A percentile compares a stretch with the other conserved stretches of the same genome.
phyloP scores from a whole-genome alignment of 2,113 vertebrate species.

The Cheilinus undulatus region DNA sequence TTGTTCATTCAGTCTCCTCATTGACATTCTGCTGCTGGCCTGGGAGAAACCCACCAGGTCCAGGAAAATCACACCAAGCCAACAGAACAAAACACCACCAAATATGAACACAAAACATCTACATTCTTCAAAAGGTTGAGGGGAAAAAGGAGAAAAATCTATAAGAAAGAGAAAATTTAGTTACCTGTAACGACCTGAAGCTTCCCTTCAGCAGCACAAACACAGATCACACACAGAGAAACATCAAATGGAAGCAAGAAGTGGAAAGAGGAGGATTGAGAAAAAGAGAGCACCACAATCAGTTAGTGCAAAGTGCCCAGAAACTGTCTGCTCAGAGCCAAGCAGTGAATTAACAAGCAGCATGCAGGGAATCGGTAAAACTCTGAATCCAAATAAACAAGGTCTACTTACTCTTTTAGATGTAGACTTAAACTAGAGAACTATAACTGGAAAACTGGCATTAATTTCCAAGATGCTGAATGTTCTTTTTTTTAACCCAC shows the following conservation, averaged over 20 bases:
- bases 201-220: slow-evolving; percentile 93
- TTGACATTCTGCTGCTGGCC: slow-evolving; percentile 73
- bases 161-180: slow-evolving; percentile 33
- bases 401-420: not conserved
- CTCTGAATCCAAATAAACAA: slow-evolving; percentile 11
- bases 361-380: slow-evolving; percentile 67
- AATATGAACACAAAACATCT: slow-evolving; percentile 51
- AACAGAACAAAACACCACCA: slow-evolving; percentile 53
- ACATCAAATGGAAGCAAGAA: slow-evolving; percentile 72
- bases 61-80: slow-evolving; percentile 56
- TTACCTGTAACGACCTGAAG: slow-evolving; percentile 99
- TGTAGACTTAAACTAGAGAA: not conserved
- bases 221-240: slow-evolving; percentile 76
- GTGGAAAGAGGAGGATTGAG: slow-evolving; percentile 70
- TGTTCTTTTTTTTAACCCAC: too few species aligned
- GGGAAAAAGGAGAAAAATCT: not conserved
- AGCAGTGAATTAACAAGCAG: slow-evolving; percentile 64
- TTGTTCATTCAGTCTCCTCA: slow-evolving; percentile 70
- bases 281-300: slow-evolving; percentile 65
- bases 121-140: slow-evolving; percentile 20
- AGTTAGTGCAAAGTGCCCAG: slow-evolving; percentile 60
- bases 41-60: slow-evolving; percentile 44
- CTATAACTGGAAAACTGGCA: not conserved
- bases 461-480: too few species aligned
- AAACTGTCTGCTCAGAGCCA: slow-evolving; percentile 39